Percentiles rank a stretch among this genome's conserved stretches.
Evolutionary conservation across 2,113 vertebrate genomes (phyloP).

Genomic region (Hippocampus abdominalis): DNA sequence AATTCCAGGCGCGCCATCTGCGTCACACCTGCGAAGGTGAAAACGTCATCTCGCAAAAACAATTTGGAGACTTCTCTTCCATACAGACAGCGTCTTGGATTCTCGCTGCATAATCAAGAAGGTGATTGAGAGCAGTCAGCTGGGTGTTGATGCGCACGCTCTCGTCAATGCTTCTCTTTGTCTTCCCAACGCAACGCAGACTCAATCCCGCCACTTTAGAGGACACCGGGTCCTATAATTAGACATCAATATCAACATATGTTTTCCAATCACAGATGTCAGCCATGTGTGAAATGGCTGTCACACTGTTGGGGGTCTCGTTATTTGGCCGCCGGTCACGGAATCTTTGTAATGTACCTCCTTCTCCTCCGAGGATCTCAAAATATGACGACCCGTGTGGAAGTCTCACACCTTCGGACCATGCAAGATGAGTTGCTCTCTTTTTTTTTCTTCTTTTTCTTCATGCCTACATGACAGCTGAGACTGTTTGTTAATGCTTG

Average conservation of each 20-base stretch:
- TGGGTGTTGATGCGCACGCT: conserved; percentile 43
- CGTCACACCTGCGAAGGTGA: conserved; percentile 51
- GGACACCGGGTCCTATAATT: conserved; percentile 67
- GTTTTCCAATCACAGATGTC: conserved; percentile 70
- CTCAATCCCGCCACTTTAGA: conserved; percentile 59
- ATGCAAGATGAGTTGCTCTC: conserved; percentile 2
- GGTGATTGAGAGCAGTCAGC: conserved; percentile 60
- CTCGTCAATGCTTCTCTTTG: conserved; percentile 22
- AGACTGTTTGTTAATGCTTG: conserved; percentile 4
- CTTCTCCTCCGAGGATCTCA: conserved; percentile 3
- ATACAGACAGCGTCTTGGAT: conserved; percentile 65
- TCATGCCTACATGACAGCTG: conserved; percentile 20
- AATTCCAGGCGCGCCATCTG: conserved; percentile 39
- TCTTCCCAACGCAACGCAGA: conserved; percentile 35
- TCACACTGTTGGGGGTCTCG: conserved; percentile 60
- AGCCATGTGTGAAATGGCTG: conserved; percentile 78
- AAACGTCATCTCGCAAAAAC: conserved; percentile 55
- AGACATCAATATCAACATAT: conserved; percentile 74
- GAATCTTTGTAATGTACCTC: conserved; percentile 17
- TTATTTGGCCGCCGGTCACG: conserved; percentile 54
- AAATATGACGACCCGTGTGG: conserved; percentile 1
- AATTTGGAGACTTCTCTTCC: conserved; percentile 43
- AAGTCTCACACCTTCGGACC: conserved; percentile 11
- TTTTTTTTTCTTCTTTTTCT: conserved; percentile 4
- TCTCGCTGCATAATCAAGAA: conserved; percentile 70